These are phyloP conservation scores for Meloe dianella DNA, from an alignment of 2,888 invertebrate genomes.

Conservation along the genomic window DNA sequence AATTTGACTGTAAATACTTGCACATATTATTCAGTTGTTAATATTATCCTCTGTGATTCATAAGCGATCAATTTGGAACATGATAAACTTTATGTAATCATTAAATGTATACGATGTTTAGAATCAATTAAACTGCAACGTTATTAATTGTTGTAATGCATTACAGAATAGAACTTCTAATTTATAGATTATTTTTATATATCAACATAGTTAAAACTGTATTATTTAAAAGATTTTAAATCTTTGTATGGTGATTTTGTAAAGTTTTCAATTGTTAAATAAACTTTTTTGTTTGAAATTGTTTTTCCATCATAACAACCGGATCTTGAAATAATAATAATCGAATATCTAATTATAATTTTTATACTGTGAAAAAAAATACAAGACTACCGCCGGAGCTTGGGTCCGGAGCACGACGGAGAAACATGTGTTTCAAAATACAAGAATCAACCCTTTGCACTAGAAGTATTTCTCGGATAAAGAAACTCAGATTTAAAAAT, in stretches of 20 bases:
- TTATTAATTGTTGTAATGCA: too few species aligned
- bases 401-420: too few species aligned
- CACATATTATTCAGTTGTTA: background rate
- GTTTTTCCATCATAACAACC: background rate
- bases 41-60: background rate
- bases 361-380: too few species aligned
- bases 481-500: too few species aligned
- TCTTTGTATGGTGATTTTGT: background rate
- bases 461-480: too few species aligned
- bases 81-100: background rate
- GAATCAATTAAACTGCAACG: background rate
- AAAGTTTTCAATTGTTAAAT: slow-evolving; percentile 1
- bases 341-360: too few species aligned
- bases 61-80: background rate
- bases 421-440: too few species aligned
- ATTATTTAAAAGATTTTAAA: background rate
- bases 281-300: background rate
- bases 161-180: background rate
- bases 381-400: too few species aligned
- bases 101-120: background rate
- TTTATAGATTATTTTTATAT: slow-evolving; percentile 4
- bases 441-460: too few species aligned
- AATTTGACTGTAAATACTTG: background rate
- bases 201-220: background rate
- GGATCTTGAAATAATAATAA: background rate